A percentile compares a stretch with the other conserved stretches of the same genome.
These are phyloP conservation scores for Nymphalis c-album DNA, from an alignment of 2,888 invertebrate species.

Conservation along the genomic window DNA sequence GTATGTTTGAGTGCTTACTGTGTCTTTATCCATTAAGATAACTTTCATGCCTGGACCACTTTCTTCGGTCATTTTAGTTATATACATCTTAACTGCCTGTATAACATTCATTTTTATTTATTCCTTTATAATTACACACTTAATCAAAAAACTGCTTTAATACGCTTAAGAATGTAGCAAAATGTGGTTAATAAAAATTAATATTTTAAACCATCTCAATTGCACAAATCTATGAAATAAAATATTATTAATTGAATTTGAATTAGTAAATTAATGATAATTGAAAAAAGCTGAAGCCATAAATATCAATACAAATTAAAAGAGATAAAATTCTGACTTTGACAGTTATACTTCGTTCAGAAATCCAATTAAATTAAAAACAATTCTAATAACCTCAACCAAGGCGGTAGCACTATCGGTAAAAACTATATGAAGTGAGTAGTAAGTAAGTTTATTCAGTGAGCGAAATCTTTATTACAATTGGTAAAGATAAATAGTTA, in stretches of 20 bases:
- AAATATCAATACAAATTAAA: background rate
- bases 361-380: background rate
- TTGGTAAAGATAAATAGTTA: no score
- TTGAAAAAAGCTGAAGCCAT: no score
- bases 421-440: no score
- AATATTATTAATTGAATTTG: no score
- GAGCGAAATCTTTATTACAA: no score
- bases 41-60: conserved; percentile 99
- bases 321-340: background rate
- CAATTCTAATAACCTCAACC: no score
- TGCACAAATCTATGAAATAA: no score
- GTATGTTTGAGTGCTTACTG: conserved; percentile 79
- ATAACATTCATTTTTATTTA: conserved; percentile 91
- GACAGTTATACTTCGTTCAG: background rate
- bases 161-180: background rate
- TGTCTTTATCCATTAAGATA: conserved; percentile 98
- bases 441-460: no score
- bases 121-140: background rate
- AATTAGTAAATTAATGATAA: no score
- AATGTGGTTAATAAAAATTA: no score
- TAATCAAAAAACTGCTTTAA: background rate
- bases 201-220: no score
- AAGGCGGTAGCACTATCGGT: no score
- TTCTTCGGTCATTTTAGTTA: conserved; percentile 98
- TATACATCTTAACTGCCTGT: conserved; percentile 94